phyloP scores from a whole-genome alignment of 2,888 invertebrate species.

The Pseudanteris insignis region DNA sequence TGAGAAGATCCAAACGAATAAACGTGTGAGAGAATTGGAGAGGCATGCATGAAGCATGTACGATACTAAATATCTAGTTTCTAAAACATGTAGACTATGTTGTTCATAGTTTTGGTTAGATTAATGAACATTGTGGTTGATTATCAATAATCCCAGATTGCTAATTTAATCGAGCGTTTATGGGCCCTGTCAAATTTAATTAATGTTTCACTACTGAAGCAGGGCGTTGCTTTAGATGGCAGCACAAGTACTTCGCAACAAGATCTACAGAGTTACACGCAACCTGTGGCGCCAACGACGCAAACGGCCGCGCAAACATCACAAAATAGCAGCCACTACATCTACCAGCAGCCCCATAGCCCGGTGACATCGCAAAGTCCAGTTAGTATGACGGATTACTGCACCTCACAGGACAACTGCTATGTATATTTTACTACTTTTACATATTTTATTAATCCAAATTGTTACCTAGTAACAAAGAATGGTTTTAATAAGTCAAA shows the following conservation, averaged over 20 bases:
- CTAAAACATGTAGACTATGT: constrained; percentile 25
- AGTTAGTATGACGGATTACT: constrained; percentile 52
- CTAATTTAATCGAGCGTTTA: too few species aligned
- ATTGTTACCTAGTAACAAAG: too few species aligned
- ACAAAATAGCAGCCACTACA: constrained; percentile 62
- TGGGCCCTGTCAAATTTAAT: constrained; percentile 20
- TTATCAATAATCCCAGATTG: too few species aligned
- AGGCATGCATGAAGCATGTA: too few species aligned
- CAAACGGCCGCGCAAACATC: constrained; percentile 57
- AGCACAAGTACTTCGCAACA: constrained; percentile 72
- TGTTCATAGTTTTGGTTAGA: too few species aligned
- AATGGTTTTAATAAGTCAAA: too few species aligned
- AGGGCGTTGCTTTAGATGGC: constrained; percentile 73
- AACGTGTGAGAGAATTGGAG: too few species aligned
- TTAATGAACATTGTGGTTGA: constrained; percentile 17
- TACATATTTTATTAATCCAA: constrained; percentile 5
- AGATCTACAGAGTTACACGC: constrained; percentile 68
- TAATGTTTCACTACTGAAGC: constrained; percentile 50
- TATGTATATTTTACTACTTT: constrained; percentile 33
- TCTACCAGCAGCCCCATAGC: constrained; percentile 61
- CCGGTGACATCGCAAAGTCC: constrained; percentile 64
- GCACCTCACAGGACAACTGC: constrained; percentile 33
- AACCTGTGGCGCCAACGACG: constrained; percentile 62
- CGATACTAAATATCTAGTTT: constrained; percentile 15
- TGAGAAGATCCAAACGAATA: too few species aligned